phyloP scores from a whole-genome alignment of 2,888 invertebrate genomes.

The Cerceris ruficornis region DNA sequence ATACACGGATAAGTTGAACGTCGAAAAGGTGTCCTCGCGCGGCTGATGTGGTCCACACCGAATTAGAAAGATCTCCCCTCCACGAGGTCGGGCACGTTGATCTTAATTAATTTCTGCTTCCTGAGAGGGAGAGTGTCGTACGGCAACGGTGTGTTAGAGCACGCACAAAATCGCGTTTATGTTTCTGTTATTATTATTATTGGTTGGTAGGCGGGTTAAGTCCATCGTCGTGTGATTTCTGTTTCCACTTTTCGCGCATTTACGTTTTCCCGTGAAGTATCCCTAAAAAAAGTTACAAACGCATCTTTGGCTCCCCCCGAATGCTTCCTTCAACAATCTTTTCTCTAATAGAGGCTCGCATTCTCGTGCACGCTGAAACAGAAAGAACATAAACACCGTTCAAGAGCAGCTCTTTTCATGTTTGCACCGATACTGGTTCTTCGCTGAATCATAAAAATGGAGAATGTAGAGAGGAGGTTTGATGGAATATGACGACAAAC shows the following conservation, averaged over 20 bases:
- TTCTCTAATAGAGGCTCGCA: constrained; percentile 77
- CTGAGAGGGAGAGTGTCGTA: constrained; percentile 22
- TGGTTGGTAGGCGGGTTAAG: constrained; percentile 11
- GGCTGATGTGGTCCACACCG: constrained; percentile 14
- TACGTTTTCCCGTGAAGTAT: constrained; percentile 68
- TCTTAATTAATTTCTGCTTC: constrained; percentile 41
- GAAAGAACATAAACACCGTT: constrained; percentile 30
- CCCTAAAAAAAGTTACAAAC: constrained; percentile 77
- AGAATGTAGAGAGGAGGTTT: no score
- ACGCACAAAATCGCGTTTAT: constrained; percentile 2
- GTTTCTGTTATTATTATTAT: background rate
- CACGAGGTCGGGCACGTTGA: constrained; percentile 11
- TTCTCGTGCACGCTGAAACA: constrained; percentile 80
- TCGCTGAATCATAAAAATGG: no score
- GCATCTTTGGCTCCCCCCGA: constrained; percentile 81
- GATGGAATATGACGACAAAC: no score
- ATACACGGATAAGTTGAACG: background rate
- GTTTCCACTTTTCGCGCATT: constrained; percentile 54
- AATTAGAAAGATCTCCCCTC: constrained; percentile 40
- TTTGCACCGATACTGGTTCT: no score
- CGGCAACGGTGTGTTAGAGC: constrained; percentile 6
- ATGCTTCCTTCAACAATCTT: constrained; percentile 61
- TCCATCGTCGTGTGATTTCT: constrained; percentile 51
- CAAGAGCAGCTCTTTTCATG: background rate
- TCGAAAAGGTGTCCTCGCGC: background rate